Evolutionary conservation across 2,888 invertebrate species (phyloP).

Genomic region (Hoplodrina ambigua): DNA sequence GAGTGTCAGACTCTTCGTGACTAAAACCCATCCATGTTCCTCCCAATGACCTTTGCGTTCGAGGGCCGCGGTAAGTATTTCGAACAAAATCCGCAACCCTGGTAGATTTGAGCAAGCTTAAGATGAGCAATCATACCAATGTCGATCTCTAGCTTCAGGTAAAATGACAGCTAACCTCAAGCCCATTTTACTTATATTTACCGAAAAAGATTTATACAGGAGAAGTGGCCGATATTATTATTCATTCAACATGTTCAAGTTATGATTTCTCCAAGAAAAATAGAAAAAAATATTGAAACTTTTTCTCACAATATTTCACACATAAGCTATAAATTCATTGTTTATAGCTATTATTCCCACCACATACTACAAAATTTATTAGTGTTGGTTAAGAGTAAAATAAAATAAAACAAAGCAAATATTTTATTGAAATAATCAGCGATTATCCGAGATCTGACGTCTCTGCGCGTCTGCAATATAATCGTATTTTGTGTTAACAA

Average conservation of each 20-base stretch:
- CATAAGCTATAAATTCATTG: constrained; percentile 14
- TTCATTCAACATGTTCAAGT: background rate
- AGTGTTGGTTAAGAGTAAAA: constrained; percentile 8
- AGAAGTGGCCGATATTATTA: constrained; percentile 1
- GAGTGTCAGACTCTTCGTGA: too few species aligned
- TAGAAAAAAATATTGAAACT: background rate
- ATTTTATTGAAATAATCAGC: constrained; percentile 3
- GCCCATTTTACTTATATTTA: too few species aligned
- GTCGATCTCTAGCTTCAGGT: too few species aligned
- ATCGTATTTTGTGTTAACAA: constrained; percentile 14
- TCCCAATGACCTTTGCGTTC: too few species aligned
- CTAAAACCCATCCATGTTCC: too few species aligned
- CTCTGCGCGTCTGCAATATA: too few species aligned
- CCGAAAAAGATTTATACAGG: too few species aligned
- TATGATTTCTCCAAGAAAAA: constrained; percentile 8
- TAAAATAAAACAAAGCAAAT: background rate
- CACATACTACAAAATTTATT: constrained; percentile 25
- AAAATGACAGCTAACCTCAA: too few species aligned
- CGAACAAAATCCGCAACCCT: too few species aligned
- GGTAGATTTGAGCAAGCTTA: too few species aligned
- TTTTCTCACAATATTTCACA: background rate
- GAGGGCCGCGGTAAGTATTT: too few species aligned
- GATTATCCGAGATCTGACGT: too few species aligned
- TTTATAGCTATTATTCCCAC: constrained; percentile 26
- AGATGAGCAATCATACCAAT: background rate